A percentile compares a stretch with the other conserved stretches of the same genome.
phyloP scores from a whole-genome alignment of 2,888 invertebrate genomes.

The Chrysolina oricalcia region DNA sequence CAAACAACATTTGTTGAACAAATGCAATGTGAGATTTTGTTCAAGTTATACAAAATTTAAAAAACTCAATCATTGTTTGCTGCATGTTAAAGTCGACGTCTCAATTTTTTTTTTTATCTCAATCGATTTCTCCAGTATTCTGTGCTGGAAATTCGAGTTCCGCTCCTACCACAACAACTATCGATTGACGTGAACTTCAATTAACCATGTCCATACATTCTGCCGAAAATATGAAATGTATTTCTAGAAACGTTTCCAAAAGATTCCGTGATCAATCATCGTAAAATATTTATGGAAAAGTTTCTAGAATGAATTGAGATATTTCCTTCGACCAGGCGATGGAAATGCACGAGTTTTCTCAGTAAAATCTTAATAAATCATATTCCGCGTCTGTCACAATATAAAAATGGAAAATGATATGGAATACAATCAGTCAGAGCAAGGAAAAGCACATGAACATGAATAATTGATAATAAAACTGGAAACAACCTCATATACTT shows the following conservation, averaged over 20 bases:
- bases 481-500: no score
- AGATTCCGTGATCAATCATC: conserved; percentile 1
- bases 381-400: not conserved
- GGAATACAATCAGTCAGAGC: not conserved
- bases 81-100: no score
- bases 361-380: not conserved
- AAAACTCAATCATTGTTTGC: no score
- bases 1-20: no score
- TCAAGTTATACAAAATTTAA: no score
- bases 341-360: not conserved
- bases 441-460: not conserved
- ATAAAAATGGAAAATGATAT: not conserved
- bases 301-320: not conserved
- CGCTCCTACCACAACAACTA: not conserved
- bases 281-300: conserved; percentile 1
- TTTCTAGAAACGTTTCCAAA: not conserved
- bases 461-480: not conserved
- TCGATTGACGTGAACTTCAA: not conserved
- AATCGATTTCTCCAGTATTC: no score
- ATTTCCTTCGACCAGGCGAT: not conserved
- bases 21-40: no score
- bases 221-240: not conserved
- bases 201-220: not conserved
- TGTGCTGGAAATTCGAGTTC: not conserved
- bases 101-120: no score